Percentiles rank a stretch among this genome's conserved stretches.
phyloP scores from a whole-genome alignment of 2,888 invertebrate species.

The Cartodere bifasciata region DNA sequence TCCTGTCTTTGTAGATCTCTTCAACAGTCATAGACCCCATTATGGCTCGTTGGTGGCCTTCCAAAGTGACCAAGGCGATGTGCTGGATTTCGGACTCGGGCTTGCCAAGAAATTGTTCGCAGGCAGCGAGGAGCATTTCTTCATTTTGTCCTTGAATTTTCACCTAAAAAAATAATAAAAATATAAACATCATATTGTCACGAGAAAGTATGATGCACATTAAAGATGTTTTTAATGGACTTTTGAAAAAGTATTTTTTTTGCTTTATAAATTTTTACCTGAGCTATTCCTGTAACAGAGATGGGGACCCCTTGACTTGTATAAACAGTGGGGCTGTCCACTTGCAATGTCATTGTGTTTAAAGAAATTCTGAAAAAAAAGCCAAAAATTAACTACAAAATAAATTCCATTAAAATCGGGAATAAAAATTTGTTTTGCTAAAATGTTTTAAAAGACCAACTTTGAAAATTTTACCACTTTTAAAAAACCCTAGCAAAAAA shows the following conservation, averaged over 20 bases:
- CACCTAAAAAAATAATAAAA: slow-evolving; percentile 41
- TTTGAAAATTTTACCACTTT: too few species aligned
- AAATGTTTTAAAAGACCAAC: too few species aligned
- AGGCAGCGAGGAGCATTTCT: slow-evolving; percentile 81
- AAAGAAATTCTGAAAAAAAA: slow-evolving; percentile 65
- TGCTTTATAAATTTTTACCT: too few species aligned
- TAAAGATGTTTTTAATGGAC: too few species aligned
- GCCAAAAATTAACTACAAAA: slow-evolving; percentile 1
- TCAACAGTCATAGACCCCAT: slow-evolving; percentile 97
- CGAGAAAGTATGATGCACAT: too few species aligned
- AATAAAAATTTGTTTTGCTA: too few species aligned
- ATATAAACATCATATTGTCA: slow-evolving; percentile 4
- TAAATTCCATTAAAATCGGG: slow-evolving; percentile 3
- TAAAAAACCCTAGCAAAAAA: too few species aligned
- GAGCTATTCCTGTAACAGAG: slow-evolving; percentile 94
- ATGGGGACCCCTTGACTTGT: slow-evolving; percentile 95
- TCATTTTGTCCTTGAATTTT: slow-evolving; percentile 83
- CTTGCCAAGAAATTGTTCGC: slow-evolving; percentile 89
- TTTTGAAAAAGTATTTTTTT: too few species aligned
- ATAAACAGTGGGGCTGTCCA: slow-evolving; percentile 91
- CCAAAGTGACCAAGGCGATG: slow-evolving; percentile 81
- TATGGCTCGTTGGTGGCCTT: slow-evolving; percentile 89
- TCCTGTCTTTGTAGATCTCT: slow-evolving; percentile 91
- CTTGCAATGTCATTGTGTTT: slow-evolving; percentile 94
- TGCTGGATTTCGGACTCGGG: slow-evolving; percentile 77